A percentile compares a stretch with the other conserved stretches of the same genome.
These are phyloP conservation scores for Coendou prehensilis DNA, from an alignment of 2,797 vertebrate genomes.

Conservation along the genomic window DNA sequence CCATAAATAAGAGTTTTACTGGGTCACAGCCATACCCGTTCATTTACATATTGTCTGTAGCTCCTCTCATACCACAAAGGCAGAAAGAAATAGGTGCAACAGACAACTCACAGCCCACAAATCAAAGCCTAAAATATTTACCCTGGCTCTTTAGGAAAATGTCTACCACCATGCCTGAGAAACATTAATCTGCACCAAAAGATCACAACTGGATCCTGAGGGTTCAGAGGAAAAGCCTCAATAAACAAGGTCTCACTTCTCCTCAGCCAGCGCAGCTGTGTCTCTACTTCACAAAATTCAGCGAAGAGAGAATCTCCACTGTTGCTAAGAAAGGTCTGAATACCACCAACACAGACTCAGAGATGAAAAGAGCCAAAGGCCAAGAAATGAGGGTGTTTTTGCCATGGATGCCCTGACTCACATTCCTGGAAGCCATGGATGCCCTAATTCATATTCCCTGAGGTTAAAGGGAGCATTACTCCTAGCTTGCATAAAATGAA, in stretches of 20 bases:
- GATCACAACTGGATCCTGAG: not conserved
- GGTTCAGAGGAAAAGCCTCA: not conserved
- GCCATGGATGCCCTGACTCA: not conserved
- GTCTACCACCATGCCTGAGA: not conserved
- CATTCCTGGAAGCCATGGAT: not conserved
- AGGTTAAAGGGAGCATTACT: not conserved
- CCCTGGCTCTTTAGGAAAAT: not conserved
- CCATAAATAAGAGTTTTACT: not conserved
- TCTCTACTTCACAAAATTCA: conserved; percentile 9
- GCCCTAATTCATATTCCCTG: not conserved
- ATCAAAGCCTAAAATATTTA: not conserved
- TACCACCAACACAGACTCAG: not conserved
- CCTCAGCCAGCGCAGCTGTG: not conserved
- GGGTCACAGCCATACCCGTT: not conserved
- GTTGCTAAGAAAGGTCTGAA: not conserved
- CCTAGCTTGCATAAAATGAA: not conserved
- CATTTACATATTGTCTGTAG: not conserved
- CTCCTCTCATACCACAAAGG: not conserved
- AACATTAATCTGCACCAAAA: not conserved
- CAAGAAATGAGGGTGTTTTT: not conserved
- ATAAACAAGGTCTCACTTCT: not conserved
- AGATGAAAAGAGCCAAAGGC: not conserved
- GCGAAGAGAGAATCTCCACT: not conserved
- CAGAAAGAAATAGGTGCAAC: not conserved
- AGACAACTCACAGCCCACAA: not conserved